Evolutionary conservation across 2,113 vertebrate species (phyloP).

Genomic region (Saguinus imperator): DNA sequence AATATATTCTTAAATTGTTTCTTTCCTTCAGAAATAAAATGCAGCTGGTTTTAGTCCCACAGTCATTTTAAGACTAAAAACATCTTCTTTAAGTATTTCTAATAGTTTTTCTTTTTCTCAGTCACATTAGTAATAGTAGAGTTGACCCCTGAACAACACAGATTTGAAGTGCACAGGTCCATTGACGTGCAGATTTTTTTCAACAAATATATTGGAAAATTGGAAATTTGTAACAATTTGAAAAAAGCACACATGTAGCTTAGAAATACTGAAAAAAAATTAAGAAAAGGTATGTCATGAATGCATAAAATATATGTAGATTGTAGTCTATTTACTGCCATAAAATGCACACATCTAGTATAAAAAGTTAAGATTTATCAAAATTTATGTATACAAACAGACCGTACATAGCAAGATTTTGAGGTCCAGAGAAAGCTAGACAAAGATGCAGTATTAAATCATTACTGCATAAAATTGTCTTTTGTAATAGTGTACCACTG

Average conservation of each 20-base stretch:
- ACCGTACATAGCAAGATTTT: background rate
- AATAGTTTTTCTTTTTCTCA: conserved; percentile 27
- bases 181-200: background rate
- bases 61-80: conserved; percentile 16
- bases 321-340: background rate
- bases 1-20: background rate
- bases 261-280: background rate
- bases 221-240: background rate
- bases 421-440: background rate
- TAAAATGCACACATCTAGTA: background rate
- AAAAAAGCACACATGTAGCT: background rate
- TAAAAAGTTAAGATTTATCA: background rate
- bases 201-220: background rate
- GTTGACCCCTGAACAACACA: background rate
- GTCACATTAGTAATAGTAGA: background rate
- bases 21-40: conserved; percentile 16
- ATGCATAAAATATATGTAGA: background rate
- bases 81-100: background rate
- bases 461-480: background rate
- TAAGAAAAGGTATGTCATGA: background rate
- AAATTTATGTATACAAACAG: background rate
- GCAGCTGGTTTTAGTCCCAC: background rate
- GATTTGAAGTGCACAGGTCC: background rate
- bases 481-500: background rate
- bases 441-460: background rate